Evolutionary conservation across 2,888 invertebrate species (phyloP), one percentile per base, ranked within the genome.

Genomic region (Dendrolimus pini): DNA sequence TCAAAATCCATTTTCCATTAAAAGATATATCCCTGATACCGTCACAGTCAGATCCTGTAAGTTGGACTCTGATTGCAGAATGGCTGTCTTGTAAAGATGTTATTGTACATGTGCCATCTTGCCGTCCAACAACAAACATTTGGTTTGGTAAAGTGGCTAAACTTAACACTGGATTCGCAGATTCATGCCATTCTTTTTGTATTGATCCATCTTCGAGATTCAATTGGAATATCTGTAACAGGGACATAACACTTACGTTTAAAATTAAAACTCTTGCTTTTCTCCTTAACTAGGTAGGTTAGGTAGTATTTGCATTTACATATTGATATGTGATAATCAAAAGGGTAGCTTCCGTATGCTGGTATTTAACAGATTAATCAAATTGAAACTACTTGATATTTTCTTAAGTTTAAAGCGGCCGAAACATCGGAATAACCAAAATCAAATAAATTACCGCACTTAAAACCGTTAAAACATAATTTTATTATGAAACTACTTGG

Each of bases 31-130:
- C 92, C 73, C 94, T 92, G 13, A 95, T 90, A 0, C 94, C 94
- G 69, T 95, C 95, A 77, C 92, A 93, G 70, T 95, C 93, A 0
- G 94, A 88, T 0, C 95, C 95, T 8, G 94, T 94, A n/a, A 95
- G 78, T 61, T 93, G 93, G 0, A 93, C 82, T 60, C 86, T 76
- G 6, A 77, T 70, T 57, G 69, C 57, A 52, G 64, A 69, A 58
- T 80, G 78, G 14, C 78, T 70, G 54, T 85, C 81, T 60, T 85
- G 78, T 58, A 91, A 68, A 13, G 91, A 91, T 52, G 92, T 73
- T 9, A 91, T 90, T 53, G 92, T 91, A 67, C 94, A 93, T 0
- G 92, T 92, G 0, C 95, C 95, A 72, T 94, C 94, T 81, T 93
- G 92, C 61, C 93, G 89, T 8, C 93, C 92, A 14, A 89, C 85